Conservation (phyloP, 2,113 vertebrate species). For the Cyanistes caeruleus region DNA sequence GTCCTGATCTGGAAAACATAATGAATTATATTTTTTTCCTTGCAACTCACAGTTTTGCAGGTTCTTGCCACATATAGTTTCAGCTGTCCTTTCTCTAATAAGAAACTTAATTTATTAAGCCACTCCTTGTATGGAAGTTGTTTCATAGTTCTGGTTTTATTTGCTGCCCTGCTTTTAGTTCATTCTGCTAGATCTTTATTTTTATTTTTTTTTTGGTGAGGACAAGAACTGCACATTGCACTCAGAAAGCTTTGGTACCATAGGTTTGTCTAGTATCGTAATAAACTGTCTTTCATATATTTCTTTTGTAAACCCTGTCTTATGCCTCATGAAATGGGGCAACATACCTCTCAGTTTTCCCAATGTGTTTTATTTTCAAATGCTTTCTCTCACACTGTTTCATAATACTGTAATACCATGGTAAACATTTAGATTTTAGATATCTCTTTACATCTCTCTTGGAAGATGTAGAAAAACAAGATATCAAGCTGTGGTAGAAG, state of each 20-base stretch:
- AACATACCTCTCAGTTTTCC: neutral
- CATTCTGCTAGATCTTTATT: neutral
- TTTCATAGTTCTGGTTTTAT: neutral
- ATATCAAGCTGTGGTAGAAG: conserved; percentile 16
- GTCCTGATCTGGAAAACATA: neutral
- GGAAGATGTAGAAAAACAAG: neutral
- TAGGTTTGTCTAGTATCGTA: neutral
- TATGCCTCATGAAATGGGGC: neutral
- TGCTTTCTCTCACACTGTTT: neutral
- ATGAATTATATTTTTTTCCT: neutral
- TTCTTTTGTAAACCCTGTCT: neutral
- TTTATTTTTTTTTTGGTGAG: neutral
- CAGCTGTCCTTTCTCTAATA: neutral
- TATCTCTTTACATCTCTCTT: neutral
- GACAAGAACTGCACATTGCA: neutral
- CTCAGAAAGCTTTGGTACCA: neutral
- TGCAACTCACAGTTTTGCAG: neutral
- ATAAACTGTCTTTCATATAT: neutral
- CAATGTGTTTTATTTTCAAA: neutral
- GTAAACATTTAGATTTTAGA: neutral
- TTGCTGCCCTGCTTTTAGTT: neutral
- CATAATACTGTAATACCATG: neutral
- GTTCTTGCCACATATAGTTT: neutral
- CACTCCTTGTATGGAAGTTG: neutral
- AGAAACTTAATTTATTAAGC: neutral